Conservation (phyloP, 2,888 invertebrate species). For the Conops quadrifasciatus region DNA sequence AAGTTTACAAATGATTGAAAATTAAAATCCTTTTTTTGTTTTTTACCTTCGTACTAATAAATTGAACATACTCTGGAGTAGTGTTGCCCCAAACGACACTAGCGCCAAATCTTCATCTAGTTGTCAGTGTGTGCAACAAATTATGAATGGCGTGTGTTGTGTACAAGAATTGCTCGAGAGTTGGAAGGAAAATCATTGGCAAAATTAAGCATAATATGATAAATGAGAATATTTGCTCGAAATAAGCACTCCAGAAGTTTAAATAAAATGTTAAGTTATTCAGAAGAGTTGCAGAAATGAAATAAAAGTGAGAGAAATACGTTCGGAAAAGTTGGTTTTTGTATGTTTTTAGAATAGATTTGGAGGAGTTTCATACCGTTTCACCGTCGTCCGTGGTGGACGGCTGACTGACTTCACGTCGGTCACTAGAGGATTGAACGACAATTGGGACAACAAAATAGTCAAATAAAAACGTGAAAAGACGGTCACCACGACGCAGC, state of each 20-base stretch:
- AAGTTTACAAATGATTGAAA: too few relatives aligned
- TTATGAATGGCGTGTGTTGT: constrained; percentile 36
- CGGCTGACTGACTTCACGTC: constrained; percentile 8
- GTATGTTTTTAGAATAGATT: constrained; percentile 29
- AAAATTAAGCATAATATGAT: constrained; percentile 26
- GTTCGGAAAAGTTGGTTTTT: constrained; percentile 7
- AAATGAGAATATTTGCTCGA: constrained; percentile 18
- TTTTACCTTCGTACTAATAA: too few relatives aligned
- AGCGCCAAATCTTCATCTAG: constrained; percentile 29
- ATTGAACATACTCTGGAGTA: neutral
- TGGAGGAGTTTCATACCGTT: constrained; percentile 29
- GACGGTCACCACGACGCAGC: neutral
- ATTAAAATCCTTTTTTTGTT: too few relatives aligned
- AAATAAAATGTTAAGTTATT: neutral
- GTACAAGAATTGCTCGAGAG: constrained; percentile 34
- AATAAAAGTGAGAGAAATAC: neutral
- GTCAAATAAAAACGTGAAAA: neutral
- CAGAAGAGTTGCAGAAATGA: neutral
- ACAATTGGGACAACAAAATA: constrained; percentile 16
- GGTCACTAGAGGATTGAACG: neutral
- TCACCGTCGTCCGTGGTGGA: constrained; percentile 18
- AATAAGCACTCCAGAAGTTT: neutral
- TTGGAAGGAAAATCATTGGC: constrained; percentile 33
- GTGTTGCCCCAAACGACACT: neutral
- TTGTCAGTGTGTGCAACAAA: constrained; percentile 23